Evolutionary conservation across 2,113 vertebrate species (phyloP).

Genomic region (Candoia aspera): DNA sequence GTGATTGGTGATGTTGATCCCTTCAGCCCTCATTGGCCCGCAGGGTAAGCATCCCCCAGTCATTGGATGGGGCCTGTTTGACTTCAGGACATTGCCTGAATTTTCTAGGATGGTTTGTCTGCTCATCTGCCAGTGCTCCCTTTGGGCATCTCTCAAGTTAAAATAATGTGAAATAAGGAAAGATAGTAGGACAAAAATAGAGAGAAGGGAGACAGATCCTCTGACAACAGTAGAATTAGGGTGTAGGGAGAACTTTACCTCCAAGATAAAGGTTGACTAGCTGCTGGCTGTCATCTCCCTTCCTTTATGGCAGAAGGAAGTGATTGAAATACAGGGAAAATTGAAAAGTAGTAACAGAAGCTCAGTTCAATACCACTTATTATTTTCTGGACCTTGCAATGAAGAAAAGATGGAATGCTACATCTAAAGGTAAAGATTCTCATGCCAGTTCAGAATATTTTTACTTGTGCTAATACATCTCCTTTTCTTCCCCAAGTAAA

Average conservation of each 20-base stretch:
- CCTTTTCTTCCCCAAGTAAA: background rate
- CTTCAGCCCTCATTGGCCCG: background rate
- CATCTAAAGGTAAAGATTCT: background rate
- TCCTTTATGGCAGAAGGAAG: background rate
- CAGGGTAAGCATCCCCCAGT: background rate
- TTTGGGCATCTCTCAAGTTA: background rate
- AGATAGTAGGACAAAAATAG: background rate
- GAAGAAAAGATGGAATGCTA: background rate
- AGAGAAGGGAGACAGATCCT: background rate
- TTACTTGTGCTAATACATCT: background rate
- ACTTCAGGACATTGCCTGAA: background rate
- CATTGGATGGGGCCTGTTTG: background rate
- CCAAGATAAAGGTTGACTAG: background rate
- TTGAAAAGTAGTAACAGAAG: background rate
- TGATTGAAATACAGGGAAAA: background rate
- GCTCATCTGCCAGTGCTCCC: background rate
- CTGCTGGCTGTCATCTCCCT: background rate
- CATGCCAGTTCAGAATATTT: background rate
- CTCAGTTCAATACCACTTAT: background rate
- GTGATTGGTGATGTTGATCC: background rate
- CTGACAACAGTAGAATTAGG: background rate
- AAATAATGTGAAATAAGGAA: background rate
- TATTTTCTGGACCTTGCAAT: background rate
- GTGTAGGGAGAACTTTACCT: background rate
- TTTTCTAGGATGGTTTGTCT: background rate